A percentile compares a stretch with the other conserved stretches of the same genome.
Conservation (phyloP, 2,113 vertebrate genomes). For the Parus major region DNA sequence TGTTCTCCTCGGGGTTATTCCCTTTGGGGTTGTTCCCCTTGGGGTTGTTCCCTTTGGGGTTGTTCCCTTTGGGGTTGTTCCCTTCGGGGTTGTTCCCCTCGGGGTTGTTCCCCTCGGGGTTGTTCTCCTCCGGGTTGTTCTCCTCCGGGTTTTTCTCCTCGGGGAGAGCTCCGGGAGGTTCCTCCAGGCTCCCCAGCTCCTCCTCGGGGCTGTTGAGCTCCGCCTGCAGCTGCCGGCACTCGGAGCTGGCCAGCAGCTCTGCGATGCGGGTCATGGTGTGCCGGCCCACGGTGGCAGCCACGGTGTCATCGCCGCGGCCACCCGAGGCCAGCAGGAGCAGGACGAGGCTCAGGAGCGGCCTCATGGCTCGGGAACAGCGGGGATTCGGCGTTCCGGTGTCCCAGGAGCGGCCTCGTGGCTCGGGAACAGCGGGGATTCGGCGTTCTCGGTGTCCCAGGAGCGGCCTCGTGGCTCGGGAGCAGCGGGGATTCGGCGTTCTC, state of each 20-base stretch:
- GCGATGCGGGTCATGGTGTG: slow-evolving; percentile 69
- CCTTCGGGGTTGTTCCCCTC: no score
- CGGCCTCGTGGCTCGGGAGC: not conserved
- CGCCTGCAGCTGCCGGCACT: slow-evolving; percentile 62
- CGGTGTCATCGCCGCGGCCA: not conserved
- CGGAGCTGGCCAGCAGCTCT: slow-evolving; percentile 51
- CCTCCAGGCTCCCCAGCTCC: not conserved
- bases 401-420: not conserved
- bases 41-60: no score
- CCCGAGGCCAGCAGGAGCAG: not conserved
- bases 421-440: fast-evolving
- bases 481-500: fast-evolving
- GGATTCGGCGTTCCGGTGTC: fast-evolving
- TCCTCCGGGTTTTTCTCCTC: not conserved
- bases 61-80: no score
- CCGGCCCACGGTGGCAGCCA: slow-evolving; percentile 46
- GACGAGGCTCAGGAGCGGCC: fast-evolving
- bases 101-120: no score
- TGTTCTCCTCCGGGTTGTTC: no score
- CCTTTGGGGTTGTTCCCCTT: no score
- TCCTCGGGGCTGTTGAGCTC: not conserved
- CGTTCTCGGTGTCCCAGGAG: fast-evolving
- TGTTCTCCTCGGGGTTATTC: no score
- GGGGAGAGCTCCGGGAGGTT: not conserved
- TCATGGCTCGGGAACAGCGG: not conserved